Conservation (phyloP, 2,113 vertebrate species). For the Galeopterus variegatus region DNA sequence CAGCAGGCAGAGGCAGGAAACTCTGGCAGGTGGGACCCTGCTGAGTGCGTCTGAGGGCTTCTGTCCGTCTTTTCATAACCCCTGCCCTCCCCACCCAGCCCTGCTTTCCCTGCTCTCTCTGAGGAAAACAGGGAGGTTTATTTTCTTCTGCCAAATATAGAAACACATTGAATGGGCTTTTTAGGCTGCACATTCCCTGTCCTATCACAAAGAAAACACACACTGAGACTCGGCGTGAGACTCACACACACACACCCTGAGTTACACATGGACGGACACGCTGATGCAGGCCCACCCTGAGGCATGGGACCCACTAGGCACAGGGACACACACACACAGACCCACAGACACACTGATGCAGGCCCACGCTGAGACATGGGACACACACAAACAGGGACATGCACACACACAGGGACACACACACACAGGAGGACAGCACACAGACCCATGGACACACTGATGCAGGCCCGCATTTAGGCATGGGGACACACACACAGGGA, state of each 20-base stretch:
- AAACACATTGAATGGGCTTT: background rate
- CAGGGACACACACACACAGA: no score
- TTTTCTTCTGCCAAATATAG: background rate
- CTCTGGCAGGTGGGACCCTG: background rate
- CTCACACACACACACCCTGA: background rate
- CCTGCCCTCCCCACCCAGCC: no score
- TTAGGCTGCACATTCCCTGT: background rate
- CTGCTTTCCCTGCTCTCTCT: background rate
- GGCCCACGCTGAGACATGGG: background rate
- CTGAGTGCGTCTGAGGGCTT: background rate
- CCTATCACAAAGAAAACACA: background rate
- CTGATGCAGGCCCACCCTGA: background rate
- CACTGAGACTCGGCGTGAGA: background rate
- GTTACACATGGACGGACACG: no score
- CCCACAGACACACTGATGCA: background rate
- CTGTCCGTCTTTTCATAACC: background rate
- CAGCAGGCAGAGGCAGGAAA: rapidly evolving
- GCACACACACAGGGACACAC: background rate
- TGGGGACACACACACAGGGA: background rate
- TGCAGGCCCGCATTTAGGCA: background rate
- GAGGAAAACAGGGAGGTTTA: background rate
- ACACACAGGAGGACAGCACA: background rate
- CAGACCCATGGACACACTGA: background rate
- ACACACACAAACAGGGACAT: background rate
- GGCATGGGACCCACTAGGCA: no score